Evolutionary conservation across 2,797 vertebrate genomes (phyloP).

Genomic region (Diplodus puntazzo): DNA sequence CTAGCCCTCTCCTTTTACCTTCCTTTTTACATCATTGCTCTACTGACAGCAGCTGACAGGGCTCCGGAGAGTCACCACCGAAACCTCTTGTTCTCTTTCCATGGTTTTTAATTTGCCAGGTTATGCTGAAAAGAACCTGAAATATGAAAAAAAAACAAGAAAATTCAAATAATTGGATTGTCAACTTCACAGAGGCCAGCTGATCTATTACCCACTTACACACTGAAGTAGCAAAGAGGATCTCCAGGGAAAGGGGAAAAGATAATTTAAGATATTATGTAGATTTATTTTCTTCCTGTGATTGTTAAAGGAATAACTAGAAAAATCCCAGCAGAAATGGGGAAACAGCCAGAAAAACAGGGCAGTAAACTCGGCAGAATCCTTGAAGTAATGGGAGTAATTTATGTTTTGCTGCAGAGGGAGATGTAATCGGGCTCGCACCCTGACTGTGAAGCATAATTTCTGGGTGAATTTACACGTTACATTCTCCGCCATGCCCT

Average conservation of each 20-base stretch:
- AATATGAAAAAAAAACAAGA: background rate
- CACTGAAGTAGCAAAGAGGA: background rate
- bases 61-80: background rate
- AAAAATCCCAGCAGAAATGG: background rate
- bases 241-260: background rate
- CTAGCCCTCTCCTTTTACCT: slow-evolving; percentile 10
- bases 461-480: no score
- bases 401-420: background rate
- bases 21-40: slow-evolving; percentile 27
- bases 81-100: background rate
- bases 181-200: slow-evolving; percentile 7
- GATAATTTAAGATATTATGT: background rate
- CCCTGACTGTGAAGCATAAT: background rate
- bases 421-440: background rate
- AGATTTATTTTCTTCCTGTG: background rate
- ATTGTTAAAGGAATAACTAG: no score
- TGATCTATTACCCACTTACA: background rate
- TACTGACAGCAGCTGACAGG: slow-evolving; percentile 10
- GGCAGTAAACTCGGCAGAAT: background rate
- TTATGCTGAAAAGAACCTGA: slow-evolving; percentile 6
- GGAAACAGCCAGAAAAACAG: background rate
- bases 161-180: background rate
- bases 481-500: background rate
- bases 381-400: background rate
- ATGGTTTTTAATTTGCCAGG: background rate